Conservation (phyloP, 2,888 invertebrate genomes). For the Heliconius erato region DNA sequence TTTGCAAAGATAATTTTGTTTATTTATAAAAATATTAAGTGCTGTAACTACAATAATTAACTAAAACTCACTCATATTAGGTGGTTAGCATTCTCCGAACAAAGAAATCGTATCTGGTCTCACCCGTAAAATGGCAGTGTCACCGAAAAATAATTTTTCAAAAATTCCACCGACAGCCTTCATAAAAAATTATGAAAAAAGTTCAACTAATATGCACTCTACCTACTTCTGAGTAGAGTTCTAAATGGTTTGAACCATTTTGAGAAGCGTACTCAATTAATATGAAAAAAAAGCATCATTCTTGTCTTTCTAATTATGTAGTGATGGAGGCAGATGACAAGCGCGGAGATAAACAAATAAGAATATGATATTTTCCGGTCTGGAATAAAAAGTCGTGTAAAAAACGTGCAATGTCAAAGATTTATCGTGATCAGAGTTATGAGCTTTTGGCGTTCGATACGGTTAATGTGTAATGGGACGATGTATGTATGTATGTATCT, state of each 20-base stretch:
- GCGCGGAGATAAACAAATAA: constrained; percentile 81
- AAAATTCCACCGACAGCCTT: constrained; percentile 65
- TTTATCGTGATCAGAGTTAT: constrained; percentile 63
- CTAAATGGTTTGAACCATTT: not conserved
- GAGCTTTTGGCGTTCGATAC: constrained; percentile 54
- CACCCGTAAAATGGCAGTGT: constrained; percentile 73
- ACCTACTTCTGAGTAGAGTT: not conserved
- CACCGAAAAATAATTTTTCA: constrained; percentile 76
- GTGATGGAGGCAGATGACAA: constrained; percentile 78
- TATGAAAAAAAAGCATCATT: constrained; percentile 73
- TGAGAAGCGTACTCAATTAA: constrained; percentile 73
- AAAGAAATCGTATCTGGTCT: constrained; percentile 54
- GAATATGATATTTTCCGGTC: constrained; percentile 77
- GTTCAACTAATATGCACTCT: constrained; percentile 46
- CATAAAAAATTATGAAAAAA: constrained; percentile 58
- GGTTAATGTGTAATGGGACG: constrained; percentile 9
- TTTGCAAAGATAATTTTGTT: constrained; percentile 4
- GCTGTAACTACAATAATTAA: constrained; percentile 13
- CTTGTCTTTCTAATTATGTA: constrained; percentile 81
- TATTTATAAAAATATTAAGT: constrained; percentile 26
- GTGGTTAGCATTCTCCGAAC: constrained; percentile 10
- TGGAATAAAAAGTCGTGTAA: constrained; percentile 56
- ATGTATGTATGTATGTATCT: not conserved
- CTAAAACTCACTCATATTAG: not conserved
- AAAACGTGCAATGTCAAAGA: constrained; percentile 59